phyloP scores from a whole-genome alignment of 2,113 vertebrate species.

The Platichthys stellatus region DNA sequence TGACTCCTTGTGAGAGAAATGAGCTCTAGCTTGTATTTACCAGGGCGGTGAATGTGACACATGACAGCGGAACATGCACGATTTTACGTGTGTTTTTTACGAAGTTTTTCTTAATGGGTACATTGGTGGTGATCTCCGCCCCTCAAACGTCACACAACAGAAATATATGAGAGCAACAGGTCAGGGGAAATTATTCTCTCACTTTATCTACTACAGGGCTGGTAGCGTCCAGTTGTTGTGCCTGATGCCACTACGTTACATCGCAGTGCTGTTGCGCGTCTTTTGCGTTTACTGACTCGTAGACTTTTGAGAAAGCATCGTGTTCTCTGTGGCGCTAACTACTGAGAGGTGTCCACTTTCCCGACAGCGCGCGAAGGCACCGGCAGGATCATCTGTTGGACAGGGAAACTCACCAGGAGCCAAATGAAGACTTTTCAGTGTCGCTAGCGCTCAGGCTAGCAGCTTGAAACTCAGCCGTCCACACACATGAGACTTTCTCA shows the following conservation, averaged over 20 bases:
- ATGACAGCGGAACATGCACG: background rate
- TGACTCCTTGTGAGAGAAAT: background rate
- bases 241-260: background rate
- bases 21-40: background rate
- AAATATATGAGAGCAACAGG: conserved; percentile 2
- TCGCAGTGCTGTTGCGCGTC: background rate
- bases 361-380: conserved; percentile 46
- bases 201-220: background rate
- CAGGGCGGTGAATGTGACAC: background rate
- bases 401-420: conserved; percentile 77
- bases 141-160: conserved; percentile 41
- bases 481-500: too few relatives aligned
- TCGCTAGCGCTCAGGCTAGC: conserved; percentile 59
- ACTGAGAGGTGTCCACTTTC: background rate
- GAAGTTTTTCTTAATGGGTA: background rate
- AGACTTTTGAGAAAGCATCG: too few relatives aligned
- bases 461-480: conserved; percentile 41
- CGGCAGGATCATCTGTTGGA: conserved; percentile 77
- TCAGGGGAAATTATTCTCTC: background rate
- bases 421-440: conserved; percentile 69
- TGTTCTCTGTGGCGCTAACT: background rate
- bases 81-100: background rate
- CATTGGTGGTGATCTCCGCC: conserved; percentile 20
- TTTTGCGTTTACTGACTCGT: background rate
- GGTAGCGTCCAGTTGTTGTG: background rate